Evolutionary conservation across 2,113 vertebrate genomes (phyloP).

Genomic region (Zonotrichia leucophrys): DNA sequence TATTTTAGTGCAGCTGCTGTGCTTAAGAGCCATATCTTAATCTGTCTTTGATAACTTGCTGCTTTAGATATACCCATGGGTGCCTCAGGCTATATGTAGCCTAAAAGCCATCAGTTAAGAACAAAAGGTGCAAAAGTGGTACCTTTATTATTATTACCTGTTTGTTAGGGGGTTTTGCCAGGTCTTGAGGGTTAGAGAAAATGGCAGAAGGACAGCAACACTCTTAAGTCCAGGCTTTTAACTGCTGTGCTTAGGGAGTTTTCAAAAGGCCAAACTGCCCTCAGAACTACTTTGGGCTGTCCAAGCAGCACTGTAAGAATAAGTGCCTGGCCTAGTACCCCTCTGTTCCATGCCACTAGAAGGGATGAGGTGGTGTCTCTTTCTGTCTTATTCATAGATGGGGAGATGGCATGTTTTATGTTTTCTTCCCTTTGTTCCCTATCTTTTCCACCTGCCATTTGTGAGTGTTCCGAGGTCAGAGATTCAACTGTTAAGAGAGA

Average conservation of each 20-base stretch:
- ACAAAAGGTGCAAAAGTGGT: not conserved
- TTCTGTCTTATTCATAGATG: not conserved
- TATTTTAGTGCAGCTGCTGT: slow-evolving; percentile 10
- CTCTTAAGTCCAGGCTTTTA: not conserved
- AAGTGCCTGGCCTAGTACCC: not conserved
- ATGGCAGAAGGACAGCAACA: not conserved
- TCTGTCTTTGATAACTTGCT: not conserved
- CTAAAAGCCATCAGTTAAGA: not conserved
- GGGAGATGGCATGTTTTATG: not conserved
- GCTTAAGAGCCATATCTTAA: not conserved
- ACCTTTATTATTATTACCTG: not conserved
- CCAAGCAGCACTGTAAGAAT: not conserved
- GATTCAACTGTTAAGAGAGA: not conserved
- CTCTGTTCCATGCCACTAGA: not conserved
- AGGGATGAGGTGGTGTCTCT: not conserved
- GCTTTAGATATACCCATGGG: not conserved
- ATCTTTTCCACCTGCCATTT: not conserved
- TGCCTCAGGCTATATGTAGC: not conserved
- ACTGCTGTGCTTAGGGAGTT: not conserved
- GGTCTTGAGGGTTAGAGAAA: not conserved
- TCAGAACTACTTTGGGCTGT: not conserved
- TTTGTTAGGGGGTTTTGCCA: not conserved
- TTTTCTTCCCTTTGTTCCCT: not conserved
- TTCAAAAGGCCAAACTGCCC: not conserved
- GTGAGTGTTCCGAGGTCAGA: not conserved